Evolutionary conservation across 2,888 invertebrate species (phyloP), one percentile per base, ranked within the genome.

Genomic region (Melikaiella ostensackeni): DNA sequence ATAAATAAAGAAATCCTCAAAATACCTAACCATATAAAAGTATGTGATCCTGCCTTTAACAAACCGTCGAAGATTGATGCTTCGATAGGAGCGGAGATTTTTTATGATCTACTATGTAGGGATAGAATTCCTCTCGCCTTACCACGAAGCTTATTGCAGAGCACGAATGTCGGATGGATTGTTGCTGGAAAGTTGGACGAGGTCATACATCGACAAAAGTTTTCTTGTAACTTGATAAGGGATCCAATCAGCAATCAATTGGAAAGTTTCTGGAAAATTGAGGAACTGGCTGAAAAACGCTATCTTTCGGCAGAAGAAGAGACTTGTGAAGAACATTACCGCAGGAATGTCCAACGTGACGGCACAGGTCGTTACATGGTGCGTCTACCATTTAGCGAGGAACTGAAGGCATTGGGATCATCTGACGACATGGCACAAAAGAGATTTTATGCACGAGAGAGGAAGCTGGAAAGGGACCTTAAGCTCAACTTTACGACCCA

Each of bases 401-500:
- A 59, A 27, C 27, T 24, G 11, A 21, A 27, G 21, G 16, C 11
- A 6, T 21, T 30, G 4, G 35, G 64, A 35, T n/a, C 8, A 30
- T 35, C 38, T 3, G 2, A 38, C 19, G 35, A 64, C 11, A 24
- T 21, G 4, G 64, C 64, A 27, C 7, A 9, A 0, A n/a, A 13
- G 8, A 64, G 64, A 33, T 35, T 64, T 30, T 35, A 27, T 30
- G 5, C 9, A 4, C 64, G 35, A 13, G 64, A 35, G 27, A 64
- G 64, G 16, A 64, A 64, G 6, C 11, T 64, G 16, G 35, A 64
- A 30, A 27, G 64, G 19, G 30, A 64, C 19, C 16, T 13, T 38
- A 11, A 64, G 9, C 13, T 64, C 8, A 64, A 64, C 42, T 35
- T 35, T 85, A 79, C 63, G 85, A 84, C 35, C 81, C 82, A 11